Conservation (phyloP, 2,797 vertebrate species). For the Esox lucius region DNA sequence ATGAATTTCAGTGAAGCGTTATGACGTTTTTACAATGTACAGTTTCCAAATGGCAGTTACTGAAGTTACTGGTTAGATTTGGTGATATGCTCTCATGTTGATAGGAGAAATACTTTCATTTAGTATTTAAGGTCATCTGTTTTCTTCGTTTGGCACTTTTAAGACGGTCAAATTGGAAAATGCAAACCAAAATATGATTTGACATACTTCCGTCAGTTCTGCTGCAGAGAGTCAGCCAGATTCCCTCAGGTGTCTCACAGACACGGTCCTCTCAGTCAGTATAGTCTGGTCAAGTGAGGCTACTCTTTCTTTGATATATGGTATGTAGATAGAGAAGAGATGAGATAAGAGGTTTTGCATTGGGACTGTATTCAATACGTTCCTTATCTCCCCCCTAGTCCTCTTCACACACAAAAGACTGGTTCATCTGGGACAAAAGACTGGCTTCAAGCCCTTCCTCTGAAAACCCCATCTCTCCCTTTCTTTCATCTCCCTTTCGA, state of each 20-base stretch:
- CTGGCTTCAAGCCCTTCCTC: slow-evolving; percentile 32
- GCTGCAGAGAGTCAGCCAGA: background rate
- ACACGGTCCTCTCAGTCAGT: background rate
- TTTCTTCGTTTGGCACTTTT: no score
- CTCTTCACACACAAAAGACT: slow-evolving; percentile 51
- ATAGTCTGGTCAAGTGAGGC: background rate
- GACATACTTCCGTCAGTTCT: background rate
- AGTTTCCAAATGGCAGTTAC: background rate
- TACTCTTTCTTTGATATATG: background rate
- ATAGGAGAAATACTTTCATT: no score
- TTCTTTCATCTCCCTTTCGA: background rate
- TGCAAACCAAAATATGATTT: background rate
- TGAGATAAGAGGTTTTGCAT: no score
- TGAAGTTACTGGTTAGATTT: no score
- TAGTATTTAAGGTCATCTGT: no score
- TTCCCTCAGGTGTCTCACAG: background rate
- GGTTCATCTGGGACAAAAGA: slow-evolving; percentile 57
- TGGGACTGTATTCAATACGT: background rate
- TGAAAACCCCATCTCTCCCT: slow-evolving; percentile 34
- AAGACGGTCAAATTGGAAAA: background rate
- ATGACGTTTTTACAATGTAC: background rate
- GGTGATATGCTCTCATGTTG: no score
- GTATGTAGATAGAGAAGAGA: background rate
- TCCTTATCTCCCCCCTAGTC: slow-evolving; percentile 33
- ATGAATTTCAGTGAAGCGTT: slow-evolving; percentile 6